A percentile compares a stretch with the other conserved stretches of the same genome.
Evolutionary conservation across 2,113 vertebrate genomes (phyloP).

Genomic region (Melanerpes formicivorus): DNA sequence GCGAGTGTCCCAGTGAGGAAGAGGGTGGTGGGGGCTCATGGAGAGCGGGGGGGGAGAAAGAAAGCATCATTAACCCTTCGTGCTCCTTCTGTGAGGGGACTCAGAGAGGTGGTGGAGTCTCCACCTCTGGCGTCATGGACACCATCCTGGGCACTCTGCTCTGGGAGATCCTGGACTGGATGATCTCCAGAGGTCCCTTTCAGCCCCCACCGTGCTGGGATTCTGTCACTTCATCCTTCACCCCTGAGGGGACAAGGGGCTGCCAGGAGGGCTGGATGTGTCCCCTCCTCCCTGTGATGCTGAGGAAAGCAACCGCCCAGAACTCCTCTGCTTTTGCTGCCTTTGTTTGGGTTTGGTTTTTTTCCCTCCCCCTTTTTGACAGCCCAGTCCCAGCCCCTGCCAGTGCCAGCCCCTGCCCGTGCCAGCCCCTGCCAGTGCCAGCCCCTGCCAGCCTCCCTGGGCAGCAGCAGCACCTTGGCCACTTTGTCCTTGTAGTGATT

Average conservation of each 20-base stretch:
- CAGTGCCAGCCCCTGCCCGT: background rate
- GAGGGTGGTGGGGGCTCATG: background rate
- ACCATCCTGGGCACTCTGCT: too few relatives aligned
- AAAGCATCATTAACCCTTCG: background rate
- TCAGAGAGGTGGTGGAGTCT: too few relatives aligned
- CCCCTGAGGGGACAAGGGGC: background rate
- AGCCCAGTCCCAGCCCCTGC: background rate
- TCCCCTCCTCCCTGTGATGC: background rate
- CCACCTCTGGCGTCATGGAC: too few relatives aligned
- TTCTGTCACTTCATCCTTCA: background rate
- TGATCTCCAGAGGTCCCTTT: too few relatives aligned
- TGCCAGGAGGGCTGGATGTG: background rate
- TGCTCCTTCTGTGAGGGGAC: rapidly evolving
- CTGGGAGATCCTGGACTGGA: too few relatives aligned
- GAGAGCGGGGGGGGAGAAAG: background rate
- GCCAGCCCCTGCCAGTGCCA: background rate
- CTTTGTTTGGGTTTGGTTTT: rapidly evolving
- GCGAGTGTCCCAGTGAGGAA: constrained; percentile 29
- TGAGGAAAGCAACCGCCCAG: background rate
- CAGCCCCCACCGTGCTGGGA: too few relatives aligned
- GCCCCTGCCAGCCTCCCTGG: background rate
- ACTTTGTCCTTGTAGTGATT: rapidly evolving
- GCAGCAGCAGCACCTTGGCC: background rate
- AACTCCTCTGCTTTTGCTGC: background rate
- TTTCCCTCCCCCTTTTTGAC: background rate